Conservation (phyloP, 2,113 vertebrate species). For the Lagenorhynchus albirostris region DNA sequence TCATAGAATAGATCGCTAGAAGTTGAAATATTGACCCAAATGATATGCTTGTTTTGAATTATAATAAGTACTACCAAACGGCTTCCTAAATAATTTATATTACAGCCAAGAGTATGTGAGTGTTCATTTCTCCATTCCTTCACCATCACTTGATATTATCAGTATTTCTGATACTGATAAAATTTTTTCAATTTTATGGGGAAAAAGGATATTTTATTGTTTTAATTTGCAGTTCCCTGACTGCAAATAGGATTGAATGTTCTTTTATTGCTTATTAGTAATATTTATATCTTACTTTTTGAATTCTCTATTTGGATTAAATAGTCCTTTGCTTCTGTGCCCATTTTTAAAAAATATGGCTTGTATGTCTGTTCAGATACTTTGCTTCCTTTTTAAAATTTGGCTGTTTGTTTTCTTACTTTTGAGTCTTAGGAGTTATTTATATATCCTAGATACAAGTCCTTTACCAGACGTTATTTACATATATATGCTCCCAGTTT, state of each 20-base stretch:
- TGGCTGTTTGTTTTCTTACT: background rate
- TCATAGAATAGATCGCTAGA: background rate
- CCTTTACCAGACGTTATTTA: background rate
- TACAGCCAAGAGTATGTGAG: background rate
- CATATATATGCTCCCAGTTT: background rate
- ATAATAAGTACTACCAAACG: background rate
- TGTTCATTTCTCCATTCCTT: background rate
- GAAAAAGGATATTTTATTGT: background rate
- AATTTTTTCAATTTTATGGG: background rate
- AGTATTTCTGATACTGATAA: background rate
- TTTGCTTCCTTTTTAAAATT: background rate
- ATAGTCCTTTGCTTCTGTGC: background rate
- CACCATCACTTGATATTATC: background rate
- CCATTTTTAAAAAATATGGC: background rate
- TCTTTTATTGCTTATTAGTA: background rate
- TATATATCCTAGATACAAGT: background rate
- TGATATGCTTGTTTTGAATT: background rate
- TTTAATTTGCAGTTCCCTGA: background rate
- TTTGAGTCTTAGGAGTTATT: background rate
- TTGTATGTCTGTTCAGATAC: background rate
- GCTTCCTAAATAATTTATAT: background rate
- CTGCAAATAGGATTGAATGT: background rate
- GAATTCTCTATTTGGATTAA: background rate
- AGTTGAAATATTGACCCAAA: background rate
- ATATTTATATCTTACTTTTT: background rate